phyloP scores from a whole-genome alignment of 2,888 invertebrate genomes.

The Glaucopsyche alexis region DNA sequence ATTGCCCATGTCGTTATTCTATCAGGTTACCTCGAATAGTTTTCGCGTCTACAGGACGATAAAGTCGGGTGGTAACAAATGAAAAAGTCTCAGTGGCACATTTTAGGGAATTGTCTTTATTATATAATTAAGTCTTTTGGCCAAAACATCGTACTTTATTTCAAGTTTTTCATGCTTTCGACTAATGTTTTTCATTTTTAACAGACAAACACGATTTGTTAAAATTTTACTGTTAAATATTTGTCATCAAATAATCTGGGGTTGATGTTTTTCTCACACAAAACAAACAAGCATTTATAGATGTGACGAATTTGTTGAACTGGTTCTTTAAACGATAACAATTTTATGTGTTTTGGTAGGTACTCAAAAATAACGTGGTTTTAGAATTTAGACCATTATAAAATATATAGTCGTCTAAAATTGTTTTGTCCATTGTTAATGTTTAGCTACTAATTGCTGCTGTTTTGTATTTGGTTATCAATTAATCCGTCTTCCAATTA shows the following conservation, averaged over 20 bases:
- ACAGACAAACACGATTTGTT: neutral
- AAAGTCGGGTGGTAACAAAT: neutral
- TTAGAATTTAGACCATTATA: neutral
- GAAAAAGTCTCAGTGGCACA: neutral
- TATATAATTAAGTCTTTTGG: neutral
- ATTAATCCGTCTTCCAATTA: neutral
- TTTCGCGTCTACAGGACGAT: neutral
- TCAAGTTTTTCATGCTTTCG: neutral
- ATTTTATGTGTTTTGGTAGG: neutral
- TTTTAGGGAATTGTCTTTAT: neutral
- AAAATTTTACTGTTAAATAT: neutral
- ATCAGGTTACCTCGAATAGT: neutral
- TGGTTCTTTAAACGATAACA: conserved; percentile 1
- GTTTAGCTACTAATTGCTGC: neutral
- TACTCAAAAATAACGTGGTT: neutral
- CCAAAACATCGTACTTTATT: neutral
- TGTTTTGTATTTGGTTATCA: neutral
- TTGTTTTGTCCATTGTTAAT: neutral
- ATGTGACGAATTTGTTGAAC: conserved; percentile 2
- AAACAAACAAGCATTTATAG: neutral
- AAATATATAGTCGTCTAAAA: neutral
- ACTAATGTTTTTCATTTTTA: neutral
- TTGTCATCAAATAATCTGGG: neutral
- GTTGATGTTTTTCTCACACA: conserved; percentile 3
- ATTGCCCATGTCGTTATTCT: neutral